Evolutionary conservation across 2,888 invertebrate genomes (phyloP), one percentile per base, ranked within the genome.

Genomic region (Xylocampa areola): DNA sequence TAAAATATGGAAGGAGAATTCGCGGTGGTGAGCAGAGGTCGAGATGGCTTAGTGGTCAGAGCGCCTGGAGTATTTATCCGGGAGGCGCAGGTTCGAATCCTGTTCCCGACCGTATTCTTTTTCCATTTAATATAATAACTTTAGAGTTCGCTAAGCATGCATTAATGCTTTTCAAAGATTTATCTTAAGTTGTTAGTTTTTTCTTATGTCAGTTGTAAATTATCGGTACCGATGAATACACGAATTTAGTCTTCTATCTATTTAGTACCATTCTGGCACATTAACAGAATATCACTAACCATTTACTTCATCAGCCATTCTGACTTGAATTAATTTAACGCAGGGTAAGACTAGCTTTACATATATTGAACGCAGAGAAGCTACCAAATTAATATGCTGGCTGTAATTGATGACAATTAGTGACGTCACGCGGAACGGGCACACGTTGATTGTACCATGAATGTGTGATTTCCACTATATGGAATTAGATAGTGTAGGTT

Each of bases 321-420:
- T 7, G 29, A 17, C 41, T 37, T 1, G 29, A 52, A 63, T 73
- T 53, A 66, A 53, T 30, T 30, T 35, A 49, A 11, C 37, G 47
- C 52, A 53, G 55, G 58, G 58, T 64, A 59, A 70, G 48, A 23
- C 53, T 50, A 52, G 53, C 50, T 37, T 47, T 54, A 58, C 61
- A 49, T 63, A 57, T 62, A 60, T 54, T 68, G 69, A 72, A 62
- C 51, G 64, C 37, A 62, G 53, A 55, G 67, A 66, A 76, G 57
- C 69, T 60, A 41, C 52, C 70, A 68, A 76, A 81, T 81, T 82
- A 81, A 81, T 80, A 79, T 76, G 72, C 73, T 72, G 49, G 68
- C 67, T 63, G 61, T 81, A 80, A 81, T 81, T 82, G 79, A 76
- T 76, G 77, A 72, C 81, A 79, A 80, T 82, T 82, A 80, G 79